Conservation (phyloP, 2,797 vertebrate species). For the Strix occidentalis region DNA sequence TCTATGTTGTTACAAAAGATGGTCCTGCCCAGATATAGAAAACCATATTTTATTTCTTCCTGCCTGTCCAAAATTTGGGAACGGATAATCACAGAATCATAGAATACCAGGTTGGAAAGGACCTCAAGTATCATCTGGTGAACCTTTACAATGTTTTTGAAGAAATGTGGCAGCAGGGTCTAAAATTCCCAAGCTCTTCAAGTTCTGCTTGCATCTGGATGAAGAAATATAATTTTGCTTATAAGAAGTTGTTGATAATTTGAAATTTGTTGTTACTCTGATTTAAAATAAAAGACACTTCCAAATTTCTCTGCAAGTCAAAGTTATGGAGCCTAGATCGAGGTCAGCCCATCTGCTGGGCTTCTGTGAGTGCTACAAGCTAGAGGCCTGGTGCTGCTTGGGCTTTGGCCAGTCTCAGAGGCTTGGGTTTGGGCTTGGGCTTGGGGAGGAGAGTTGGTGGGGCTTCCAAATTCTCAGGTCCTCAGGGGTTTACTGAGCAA, state of each 20-base stretch:
- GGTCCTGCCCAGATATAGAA: neutral
- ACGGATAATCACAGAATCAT: neutral
- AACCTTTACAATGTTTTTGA: neutral
- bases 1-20: neutral
- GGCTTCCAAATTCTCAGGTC: neutral
- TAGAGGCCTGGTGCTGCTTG: neutral
- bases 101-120: too few species aligned
- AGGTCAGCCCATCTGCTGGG: neutral
- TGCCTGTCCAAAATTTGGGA: neutral
- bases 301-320: neutral
- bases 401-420: neutral
- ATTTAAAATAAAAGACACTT: neutral
- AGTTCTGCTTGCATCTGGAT: neutral
- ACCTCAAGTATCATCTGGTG: too few species aligned
- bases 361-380: neutral
- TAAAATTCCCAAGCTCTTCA: neutral
- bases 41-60: neutral
- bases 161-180: neutral
- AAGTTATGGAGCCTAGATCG: rapidly evolving
- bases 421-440: neutral
- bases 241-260: neutral
- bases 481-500: neutral
- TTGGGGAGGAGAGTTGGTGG: neutral
- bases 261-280: neutral
- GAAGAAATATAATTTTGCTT: neutral